Conservation (phyloP, 2,113 vertebrate genomes). For the Rhynchopsitta pachyrhyncha region DNA sequence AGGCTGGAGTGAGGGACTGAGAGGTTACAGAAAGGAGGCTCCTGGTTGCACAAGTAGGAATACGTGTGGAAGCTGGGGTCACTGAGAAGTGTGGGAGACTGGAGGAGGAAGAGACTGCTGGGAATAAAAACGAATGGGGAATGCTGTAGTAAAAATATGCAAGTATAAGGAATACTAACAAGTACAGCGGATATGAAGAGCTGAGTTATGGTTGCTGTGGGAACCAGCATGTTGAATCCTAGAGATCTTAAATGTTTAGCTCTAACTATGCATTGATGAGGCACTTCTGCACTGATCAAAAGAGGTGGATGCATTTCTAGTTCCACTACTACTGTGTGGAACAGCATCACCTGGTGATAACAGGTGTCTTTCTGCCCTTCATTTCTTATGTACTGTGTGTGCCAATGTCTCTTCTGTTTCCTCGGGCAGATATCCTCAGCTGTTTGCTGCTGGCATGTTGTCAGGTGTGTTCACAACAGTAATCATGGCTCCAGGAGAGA, state of each 20-base stretch:
- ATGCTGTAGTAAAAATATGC: not conserved
- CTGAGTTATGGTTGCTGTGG: constrained; percentile 21
- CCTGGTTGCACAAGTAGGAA: not conserved
- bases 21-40: not conserved
- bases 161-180: not conserved
- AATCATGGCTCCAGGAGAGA: constrained; percentile 97
- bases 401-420: constrained; percentile 45
- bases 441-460: constrained; percentile 95
- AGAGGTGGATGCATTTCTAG: not conserved
- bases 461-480: constrained; percentile 95
- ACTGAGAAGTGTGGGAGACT: not conserved
- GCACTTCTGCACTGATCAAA: not conserved
- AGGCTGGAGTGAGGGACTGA: not conserved
- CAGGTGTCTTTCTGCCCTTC: not conserved
- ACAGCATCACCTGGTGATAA: not conserved
- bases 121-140: not conserved
- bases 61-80: not conserved
- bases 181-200: not conserved
- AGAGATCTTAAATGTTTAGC: not conserved
- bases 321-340: not conserved
- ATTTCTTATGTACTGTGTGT: not conserved
- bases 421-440: constrained; percentile 87
- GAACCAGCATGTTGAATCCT: not conserved
- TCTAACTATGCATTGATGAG: not conserved
- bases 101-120: not conserved